A percentile compares a stretch with the other conserved stretches of the same genome.
phyloP scores from a whole-genome alignment of 1,140 invertebrate species.

The Drosophila nasuta region DNA sequence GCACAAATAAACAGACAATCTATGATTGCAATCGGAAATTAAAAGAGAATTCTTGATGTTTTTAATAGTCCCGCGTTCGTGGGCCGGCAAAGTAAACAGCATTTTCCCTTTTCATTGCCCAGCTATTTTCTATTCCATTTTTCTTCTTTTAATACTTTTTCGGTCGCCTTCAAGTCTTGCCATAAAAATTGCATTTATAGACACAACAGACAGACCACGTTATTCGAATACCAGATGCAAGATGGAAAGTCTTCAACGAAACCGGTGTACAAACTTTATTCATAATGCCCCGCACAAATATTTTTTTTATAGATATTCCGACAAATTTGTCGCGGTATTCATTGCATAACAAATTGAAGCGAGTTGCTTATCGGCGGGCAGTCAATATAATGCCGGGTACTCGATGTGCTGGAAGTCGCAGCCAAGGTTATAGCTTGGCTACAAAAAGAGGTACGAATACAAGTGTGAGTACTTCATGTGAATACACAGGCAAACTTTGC shows the following conservation, averaged over 20 bases:
- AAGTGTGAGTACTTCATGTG: neutral
- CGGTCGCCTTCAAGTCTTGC: conserved; percentile 30
- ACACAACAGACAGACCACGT: neutral
- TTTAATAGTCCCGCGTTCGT: conserved; percentile 51
- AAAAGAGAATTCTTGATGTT: conserved; percentile 50
- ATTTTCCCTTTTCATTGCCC: conserved; percentile 8
- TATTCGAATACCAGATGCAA: conserved; percentile 9
- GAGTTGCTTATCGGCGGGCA: conserved; percentile 30
- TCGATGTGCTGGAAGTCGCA: conserved; percentile 15
- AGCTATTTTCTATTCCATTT: neutral
- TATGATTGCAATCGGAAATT: conserved; percentile 71
- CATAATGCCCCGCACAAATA: conserved; percentile 5
- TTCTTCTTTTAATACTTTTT: conserved; percentile 8
- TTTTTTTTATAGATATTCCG: conserved; percentile 9
- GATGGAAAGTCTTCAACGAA: neutral
- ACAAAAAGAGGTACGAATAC: conserved; percentile 19
- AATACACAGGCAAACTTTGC: conserved; percentile 8
- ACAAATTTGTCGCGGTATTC: conserved; percentile 6
- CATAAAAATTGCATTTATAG: conserved; percentile 53
- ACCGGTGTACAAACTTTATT: neutral
- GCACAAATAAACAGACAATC: conserved; percentile 75
- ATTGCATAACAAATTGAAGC: conserved; percentile 42
- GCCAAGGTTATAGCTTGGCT: conserved; percentile 55
- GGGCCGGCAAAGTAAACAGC: conserved; percentile 33
- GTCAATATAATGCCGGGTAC: conserved; percentile 6